phyloP scores from a whole-genome alignment of 2,888 invertebrate species.

The Synergus umbraculus region DNA sequence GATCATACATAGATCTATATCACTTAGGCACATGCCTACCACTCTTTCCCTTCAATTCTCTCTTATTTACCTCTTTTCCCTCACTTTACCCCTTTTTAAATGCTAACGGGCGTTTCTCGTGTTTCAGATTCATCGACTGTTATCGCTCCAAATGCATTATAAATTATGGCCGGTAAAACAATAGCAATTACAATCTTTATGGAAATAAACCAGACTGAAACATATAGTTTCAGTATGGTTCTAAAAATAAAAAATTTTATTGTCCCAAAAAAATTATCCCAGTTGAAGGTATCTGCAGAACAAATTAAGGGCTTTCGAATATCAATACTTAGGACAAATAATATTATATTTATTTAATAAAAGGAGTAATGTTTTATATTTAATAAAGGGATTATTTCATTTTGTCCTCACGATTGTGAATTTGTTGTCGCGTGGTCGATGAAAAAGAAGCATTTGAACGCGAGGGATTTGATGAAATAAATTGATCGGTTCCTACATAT shows the following conservation, averaged over 20 bases:
- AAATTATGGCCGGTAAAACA: constrained; percentile 60
- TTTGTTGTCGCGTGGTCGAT: constrained; percentile 45
- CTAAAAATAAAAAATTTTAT: too few relatives aligned
- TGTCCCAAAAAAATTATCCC: too few relatives aligned
- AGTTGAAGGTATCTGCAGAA: too few relatives aligned
- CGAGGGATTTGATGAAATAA: constrained; percentile 63
- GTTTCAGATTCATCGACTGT: constrained; percentile 63
- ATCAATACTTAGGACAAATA: too few relatives aligned
- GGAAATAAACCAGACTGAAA: background rate
- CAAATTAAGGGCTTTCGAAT: too few relatives aligned
- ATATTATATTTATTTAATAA: background rate
- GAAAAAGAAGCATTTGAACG: constrained; percentile 55
- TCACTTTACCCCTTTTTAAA: background rate
- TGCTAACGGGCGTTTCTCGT: constrained; percentile 64
- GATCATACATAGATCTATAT: background rate
- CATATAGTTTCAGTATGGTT: background rate
- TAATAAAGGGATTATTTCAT: background rate
- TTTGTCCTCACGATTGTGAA: background rate
- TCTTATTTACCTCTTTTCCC: background rate
- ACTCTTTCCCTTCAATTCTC: background rate
- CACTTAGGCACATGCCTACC: background rate
- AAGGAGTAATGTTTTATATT: background rate
- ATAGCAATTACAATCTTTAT: constrained; percentile 65
- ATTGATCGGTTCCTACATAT: constrained; percentile 69
- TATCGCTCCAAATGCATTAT: constrained; percentile 63